These are phyloP conservation scores for Crocuta crocuta DNA, from an alignment of 2,113 vertebrate genomes.

Conservation along the genomic window DNA sequence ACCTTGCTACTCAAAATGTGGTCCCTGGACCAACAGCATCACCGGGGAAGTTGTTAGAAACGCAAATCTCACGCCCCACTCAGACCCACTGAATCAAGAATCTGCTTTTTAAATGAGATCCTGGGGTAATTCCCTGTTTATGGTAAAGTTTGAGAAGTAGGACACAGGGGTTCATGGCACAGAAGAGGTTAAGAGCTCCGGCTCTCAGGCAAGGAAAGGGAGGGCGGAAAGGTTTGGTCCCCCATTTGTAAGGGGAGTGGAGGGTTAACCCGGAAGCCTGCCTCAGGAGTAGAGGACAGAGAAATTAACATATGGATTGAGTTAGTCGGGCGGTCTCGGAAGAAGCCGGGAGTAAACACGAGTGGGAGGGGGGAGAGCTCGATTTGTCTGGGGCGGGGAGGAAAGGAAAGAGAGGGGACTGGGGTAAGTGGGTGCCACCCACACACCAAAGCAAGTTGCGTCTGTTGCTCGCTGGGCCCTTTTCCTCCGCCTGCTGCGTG, in stretches of 20 bases:
- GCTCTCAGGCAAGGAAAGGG: background rate
- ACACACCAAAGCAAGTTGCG: background rate
- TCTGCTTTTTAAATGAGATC: slow-evolving; percentile 47
- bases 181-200: slow-evolving; percentile 48
- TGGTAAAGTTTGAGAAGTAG: background rate
- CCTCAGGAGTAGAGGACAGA: background rate
- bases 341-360: slow-evolving; percentile 77
- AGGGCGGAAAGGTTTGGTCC: background rate
- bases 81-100: background rate
- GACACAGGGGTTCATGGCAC: background rate
- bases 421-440: background rate
- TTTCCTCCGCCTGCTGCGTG: slow-evolving; percentile 17
- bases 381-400: slow-evolving; percentile 62
- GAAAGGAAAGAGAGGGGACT: slow-evolving; percentile 66
- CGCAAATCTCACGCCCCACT: background rate
- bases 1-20: slow-evolving; percentile 17
- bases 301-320: slow-evolving; percentile 83
- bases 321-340: slow-evolving; percentile 67
- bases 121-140: background rate
- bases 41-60: slow-evolving; percentile 47
- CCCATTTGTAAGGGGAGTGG: background rate
- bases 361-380: slow-evolving; percentile 68
- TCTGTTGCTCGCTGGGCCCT: slow-evolving; percentile 63
- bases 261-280: background rate
- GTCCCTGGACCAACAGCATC: background rate